phyloP scores from a whole-genome alignment of 1,140 invertebrate species.

The Ceratosolen fusciceps region DNA sequence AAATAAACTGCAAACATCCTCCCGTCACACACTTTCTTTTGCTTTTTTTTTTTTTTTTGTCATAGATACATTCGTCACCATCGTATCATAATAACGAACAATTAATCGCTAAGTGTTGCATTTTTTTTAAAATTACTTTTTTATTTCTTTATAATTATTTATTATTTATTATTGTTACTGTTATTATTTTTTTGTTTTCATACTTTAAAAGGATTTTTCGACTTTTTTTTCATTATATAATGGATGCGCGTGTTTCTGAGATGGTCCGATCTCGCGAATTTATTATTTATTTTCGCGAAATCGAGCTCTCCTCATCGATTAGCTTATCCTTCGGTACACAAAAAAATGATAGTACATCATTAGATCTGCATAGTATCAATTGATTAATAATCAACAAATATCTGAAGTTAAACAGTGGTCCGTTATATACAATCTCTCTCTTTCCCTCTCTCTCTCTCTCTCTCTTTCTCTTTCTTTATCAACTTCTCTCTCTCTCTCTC shows the following conservation, averaged over 20 bases:
- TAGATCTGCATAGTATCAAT: slow-evolving; percentile 18
- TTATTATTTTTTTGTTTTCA: slow-evolving; percentile 12
- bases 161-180: too few relatives aligned
- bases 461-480: slow-evolving; percentile 41
- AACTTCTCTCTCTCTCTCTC: slow-evolving; percentile 1
- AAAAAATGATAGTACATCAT: slow-evolving; percentile 32
- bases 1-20: slow-evolving; percentile 33
- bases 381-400: slow-evolving; percentile 32
- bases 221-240: slow-evolving; percentile 27
- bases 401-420: slow-evolving; percentile 45
- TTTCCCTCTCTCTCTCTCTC: slow-evolving; percentile 1
- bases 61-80: slow-evolving; percentile 50
- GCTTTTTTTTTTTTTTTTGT: too few relatives aligned
- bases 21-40: slow-evolving; percentile 42
- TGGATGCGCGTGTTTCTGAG: slow-evolving; percentile 40
- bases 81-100: slow-evolving; percentile 58
- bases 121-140: too few relatives aligned
- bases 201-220: slow-evolving; percentile 23
- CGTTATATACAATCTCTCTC: slow-evolving; percentile 51
- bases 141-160: too few relatives aligned
- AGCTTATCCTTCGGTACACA: slow-evolving; percentile 28
- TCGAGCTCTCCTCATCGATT: slow-evolving; percentile 22
- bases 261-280: slow-evolving; percentile 18
- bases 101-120: slow-evolving; percentile 61
- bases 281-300: slow-evolving; percentile 30